phyloP scores from a whole-genome alignment of 2,888 invertebrate genomes.

The Dynastes hyllus region DNA sequence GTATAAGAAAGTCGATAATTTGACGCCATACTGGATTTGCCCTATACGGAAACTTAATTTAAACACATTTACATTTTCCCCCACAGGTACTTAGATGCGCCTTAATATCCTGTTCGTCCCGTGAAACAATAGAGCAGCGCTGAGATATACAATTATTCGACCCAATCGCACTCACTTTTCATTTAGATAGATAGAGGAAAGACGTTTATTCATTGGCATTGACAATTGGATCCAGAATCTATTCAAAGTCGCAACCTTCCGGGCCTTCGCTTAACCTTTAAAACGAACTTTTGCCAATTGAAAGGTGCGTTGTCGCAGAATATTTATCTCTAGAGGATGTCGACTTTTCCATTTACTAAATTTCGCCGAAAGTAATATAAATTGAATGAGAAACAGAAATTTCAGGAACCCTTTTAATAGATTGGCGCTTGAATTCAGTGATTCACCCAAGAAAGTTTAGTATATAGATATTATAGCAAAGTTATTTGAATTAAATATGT shows the following conservation, averaged over 20 bases:
- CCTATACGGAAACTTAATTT: constrained; percentile 22
- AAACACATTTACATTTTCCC: constrained; percentile 28
- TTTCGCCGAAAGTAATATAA: background rate
- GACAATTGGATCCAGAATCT: constrained; percentile 31
- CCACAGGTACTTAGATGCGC: background rate
- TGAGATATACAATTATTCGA: constrained; percentile 40
- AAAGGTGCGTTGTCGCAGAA: background rate
- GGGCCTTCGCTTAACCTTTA: constrained; percentile 25
- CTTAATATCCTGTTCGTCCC: constrained; percentile 9
- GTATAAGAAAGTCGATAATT: constrained; percentile 22
- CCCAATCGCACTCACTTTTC: constrained; percentile 35
- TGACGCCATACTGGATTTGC: background rate
- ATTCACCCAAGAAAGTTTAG: no score
- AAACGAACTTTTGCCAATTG: constrained; percentile 10
- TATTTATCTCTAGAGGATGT: constrained; percentile 4
- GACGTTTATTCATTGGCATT: constrained; percentile 28
- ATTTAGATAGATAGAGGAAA: constrained; percentile 25
- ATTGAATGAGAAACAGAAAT: background rate
- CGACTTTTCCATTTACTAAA: background rate
- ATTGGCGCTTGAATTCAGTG: background rate
- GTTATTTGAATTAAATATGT: no score
- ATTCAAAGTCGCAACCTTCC: constrained; percentile 5
- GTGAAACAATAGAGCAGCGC: constrained; percentile 13
- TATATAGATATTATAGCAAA: no score
- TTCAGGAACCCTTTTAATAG: background rate